Base-by-base conservation (phyloP, 2,113 vertebrate genomes). In the Baryphthengus martii region DNA sequence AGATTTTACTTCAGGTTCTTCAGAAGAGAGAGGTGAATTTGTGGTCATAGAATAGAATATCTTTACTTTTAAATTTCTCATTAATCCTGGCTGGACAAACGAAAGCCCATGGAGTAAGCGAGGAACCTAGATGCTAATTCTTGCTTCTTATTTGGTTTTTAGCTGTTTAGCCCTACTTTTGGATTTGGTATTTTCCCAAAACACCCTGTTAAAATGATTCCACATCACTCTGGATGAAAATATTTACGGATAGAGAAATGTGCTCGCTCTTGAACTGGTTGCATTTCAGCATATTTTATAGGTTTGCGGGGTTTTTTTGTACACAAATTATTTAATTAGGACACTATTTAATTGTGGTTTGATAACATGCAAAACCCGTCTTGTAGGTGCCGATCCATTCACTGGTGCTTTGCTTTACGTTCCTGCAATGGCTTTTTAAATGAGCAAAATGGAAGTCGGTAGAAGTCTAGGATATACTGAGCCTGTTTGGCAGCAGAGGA, bases 401-500 rank as follows among this genome's bases (percentile, higher is more conserved):
- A 39, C 15, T 40, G 52, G 24, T 11, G 20, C 29, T 47, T 59
- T 13, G 31, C 75, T 94, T 61, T 53, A 6, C 14, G 1, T 47
- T 61, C 89, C 55, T 80, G 50, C 39, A 31, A 33, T 79, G 81
- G 8, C 66, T 18, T 88, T 91, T 91, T 65, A 58, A 88, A 8
- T 37, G 31, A 63, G 35, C 21, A 1, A 42, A 39, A 1, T 82
- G 59, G 55, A 80, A 90, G 65, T 61, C 44, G 31, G 45, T 71
- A 66, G 42, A 77, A 84, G 66, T n/a, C 0, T 5, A 42, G 59
- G 71, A 56, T 78, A 26, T 29, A 42, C 59, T 49, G 53, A 88
- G 67, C 66, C 23, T 42, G 39, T 85, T 90, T 95, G 92, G 89
- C 94, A 94, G 66, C 76, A 73, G 71, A 83, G 58, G 74, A 89